A percentile compares a stretch with the other conserved stretches of the same genome.
These are phyloP conservation scores for Lochmaea crataegi DNA, from an alignment of 2,888 invertebrate species.

Conservation along the genomic window DNA sequence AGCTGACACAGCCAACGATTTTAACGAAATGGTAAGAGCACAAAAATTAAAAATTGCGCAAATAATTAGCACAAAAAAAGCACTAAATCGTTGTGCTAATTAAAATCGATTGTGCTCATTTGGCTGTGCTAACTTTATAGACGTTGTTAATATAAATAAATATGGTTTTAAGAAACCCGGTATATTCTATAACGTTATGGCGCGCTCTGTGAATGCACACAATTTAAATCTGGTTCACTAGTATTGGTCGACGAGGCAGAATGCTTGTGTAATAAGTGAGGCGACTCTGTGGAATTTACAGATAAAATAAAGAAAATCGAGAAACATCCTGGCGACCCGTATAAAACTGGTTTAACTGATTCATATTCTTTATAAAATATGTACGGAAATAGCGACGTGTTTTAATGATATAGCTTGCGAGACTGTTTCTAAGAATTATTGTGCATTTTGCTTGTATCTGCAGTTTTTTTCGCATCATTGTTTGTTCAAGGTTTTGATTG, in stretches of 20 bases:
- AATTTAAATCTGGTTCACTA: constrained; percentile 17
- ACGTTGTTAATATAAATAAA: too few species aligned
- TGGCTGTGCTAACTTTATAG: too few species aligned
- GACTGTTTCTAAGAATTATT: constrained; percentile 35
- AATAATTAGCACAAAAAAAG: too few species aligned
- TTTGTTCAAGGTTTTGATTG: not conserved
- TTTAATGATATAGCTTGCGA: constrained; percentile 41
- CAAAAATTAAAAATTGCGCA: too few species aligned
- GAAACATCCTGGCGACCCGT: constrained; percentile 39
- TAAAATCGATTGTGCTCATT: too few species aligned
- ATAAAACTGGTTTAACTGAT: constrained; percentile 45
- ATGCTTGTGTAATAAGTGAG: constrained; percentile 24
- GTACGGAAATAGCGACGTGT: constrained; percentile 44
- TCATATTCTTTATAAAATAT: constrained; percentile 39
- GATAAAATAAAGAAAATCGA: constrained; percentile 35
- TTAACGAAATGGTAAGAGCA: too few species aligned
- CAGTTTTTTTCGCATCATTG: constrained; percentile 5
- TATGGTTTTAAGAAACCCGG: not conserved
- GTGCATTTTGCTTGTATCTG: constrained; percentile 26
- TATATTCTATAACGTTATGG: not conserved
- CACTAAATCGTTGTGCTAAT: too few species aligned
- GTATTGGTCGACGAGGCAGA: constrained; percentile 9
- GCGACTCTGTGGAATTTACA: constrained; percentile 25
- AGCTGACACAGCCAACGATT: too few species aligned
- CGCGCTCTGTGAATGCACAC: not conserved